phyloP scores from a whole-genome alignment of 2,888 invertebrate genomes.

The Ornithoptera alexandrae region DNA sequence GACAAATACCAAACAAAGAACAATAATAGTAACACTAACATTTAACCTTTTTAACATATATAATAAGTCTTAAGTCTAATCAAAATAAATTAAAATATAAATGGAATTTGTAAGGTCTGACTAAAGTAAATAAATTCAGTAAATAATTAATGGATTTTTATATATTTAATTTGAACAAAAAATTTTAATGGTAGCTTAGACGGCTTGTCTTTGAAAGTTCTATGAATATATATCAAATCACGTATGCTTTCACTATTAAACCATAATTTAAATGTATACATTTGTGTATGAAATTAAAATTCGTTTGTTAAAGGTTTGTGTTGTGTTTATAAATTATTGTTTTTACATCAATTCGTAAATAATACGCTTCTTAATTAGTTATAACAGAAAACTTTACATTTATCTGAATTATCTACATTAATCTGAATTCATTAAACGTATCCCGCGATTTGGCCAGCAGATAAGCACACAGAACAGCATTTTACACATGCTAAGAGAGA shows the following conservation, averaged over 20 bases:
- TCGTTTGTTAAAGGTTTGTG: background rate
- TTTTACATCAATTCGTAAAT: no score
- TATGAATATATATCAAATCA: background rate
- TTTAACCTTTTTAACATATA: no score
- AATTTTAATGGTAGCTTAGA: background rate
- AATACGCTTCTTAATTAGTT: no score
- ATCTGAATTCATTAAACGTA: background rate
- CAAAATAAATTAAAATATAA: no score
- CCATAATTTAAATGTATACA: background rate
- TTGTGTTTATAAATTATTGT: background rate
- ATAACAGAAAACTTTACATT: no score
- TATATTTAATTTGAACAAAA: background rate
- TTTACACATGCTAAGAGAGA: background rate
- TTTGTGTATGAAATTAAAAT: background rate
- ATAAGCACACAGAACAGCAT: background rate
- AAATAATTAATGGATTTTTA: no score
- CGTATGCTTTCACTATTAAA: background rate
- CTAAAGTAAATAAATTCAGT: no score
- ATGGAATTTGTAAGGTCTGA: no score
- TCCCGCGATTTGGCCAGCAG: background rate
- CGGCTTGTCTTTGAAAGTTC: background rate
- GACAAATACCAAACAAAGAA: no score
- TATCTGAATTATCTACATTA: no score
- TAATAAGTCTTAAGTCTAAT: no score
- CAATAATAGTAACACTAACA: no score